Evolutionary conservation across 2,113 vertebrate species (phyloP), one percentile per base, ranked within the genome.

Genomic region (Microtus pennsylvanicus): DNA sequence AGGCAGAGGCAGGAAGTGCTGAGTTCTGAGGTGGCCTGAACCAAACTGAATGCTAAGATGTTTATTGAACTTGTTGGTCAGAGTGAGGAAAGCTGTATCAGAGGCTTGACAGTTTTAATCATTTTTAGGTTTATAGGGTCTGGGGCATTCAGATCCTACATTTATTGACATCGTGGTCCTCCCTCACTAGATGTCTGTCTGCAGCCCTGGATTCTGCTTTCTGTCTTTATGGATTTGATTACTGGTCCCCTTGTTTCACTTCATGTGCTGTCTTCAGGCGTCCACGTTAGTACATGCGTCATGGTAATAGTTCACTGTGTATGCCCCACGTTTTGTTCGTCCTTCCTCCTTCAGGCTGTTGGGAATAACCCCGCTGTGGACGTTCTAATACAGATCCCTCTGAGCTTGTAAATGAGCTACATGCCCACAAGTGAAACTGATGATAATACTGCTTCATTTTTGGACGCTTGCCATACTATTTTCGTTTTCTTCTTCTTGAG

Each of bases 141-240:
- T 50, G 4, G 65, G 5, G 26, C 58, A 47, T 74, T 76, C 70
- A 83, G 11, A 22, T 21, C 19, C 17, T 77, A 38, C 10, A 90
- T 91, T 35, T 58, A 70, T 45, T 2, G 69, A 47, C 30, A 50
- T 58, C 83, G 38, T 78, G 55, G 12, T 75, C 21, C 3, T 8
- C n/a, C 72, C 9, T 7, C 35, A 2, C n/a, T 89, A 47, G 80
- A 89, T 87, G 21, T 45, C 2, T 13, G 28, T 4, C 3, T 33
- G 38, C 12, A 86, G 19, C 19, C 24, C 30, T 90, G 78, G 17
- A 19, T 74, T 63, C 52, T 83, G 26, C 69, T 76, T 87, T 77
- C 19, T 92, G 4, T 89, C 47, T 94, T 33, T 80, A 6, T 91
- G 67, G 91, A 61, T 93, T 91, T 94, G 5, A 67, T 35, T 67